Percentiles rank a stretch among this genome's conserved stretches.
phyloP scores from a whole-genome alignment of 64 coral and sea anemone genomes.

The Pachyseris speciosa region DNA sequence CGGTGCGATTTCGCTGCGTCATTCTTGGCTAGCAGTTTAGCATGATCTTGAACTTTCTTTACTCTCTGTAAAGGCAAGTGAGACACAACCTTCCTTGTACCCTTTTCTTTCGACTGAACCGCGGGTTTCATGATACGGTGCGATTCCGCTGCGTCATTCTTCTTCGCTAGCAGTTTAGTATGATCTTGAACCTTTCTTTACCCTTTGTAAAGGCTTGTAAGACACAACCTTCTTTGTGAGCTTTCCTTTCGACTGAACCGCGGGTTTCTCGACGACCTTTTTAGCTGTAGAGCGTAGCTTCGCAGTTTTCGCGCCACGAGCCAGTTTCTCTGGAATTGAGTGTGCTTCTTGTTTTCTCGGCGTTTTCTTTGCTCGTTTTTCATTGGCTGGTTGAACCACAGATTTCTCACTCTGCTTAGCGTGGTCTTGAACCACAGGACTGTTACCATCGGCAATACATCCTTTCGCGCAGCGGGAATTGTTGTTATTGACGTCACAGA shows the following conservation, averaged over 20 bases:
- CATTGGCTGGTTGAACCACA: background rate
- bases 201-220: background rate
- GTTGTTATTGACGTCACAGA: constrained; percentile 73
- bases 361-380: background rate
- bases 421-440: background rate
- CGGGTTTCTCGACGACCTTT: background rate
- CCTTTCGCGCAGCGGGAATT: constrained; percentile 83
- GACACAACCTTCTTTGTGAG: background rate
- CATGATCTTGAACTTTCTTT: background rate
- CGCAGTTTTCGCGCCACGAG: background rate
- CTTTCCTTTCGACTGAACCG: background rate
- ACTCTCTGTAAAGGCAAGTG: background rate
- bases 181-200: background rate
- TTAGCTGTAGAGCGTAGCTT: background rate
- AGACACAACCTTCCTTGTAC: background rate
- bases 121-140: background rate
- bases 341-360: background rate
- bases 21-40: constrained; percentile 9
- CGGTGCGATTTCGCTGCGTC: background rate
- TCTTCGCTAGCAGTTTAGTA: background rate
- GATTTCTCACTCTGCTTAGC: background rate
- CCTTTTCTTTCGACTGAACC: background rate
- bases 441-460: constrained; percentile 49
- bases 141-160: constrained; percentile 6
- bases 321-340: background rate